phyloP scores from a whole-genome alignment of 2,888 invertebrate species.

The Sympetrum striolatum region DNA sequence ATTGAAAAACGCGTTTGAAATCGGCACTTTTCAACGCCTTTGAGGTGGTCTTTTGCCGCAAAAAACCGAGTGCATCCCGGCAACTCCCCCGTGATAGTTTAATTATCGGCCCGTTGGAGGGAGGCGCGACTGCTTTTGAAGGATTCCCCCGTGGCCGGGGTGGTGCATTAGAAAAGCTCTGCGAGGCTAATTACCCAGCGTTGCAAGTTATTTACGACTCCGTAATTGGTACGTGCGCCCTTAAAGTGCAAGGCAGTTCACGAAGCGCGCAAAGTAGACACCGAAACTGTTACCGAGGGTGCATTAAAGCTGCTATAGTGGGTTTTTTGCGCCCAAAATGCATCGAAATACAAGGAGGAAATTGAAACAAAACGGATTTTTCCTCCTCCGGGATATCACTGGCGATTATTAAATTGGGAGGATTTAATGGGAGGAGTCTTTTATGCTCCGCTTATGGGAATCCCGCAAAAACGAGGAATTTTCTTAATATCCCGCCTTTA shows the following conservation, averaged over 20 bases:
- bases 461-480: background rate
- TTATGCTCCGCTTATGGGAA: background rate
- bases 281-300: background rate
- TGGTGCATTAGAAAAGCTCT: too few species aligned
- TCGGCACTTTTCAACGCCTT: too few species aligned
- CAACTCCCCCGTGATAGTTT: too few species aligned
- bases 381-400: background rate
- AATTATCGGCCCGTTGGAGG: too few species aligned
- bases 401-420: background rate
- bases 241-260: background rate
- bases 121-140: too few species aligned
- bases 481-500: background rate
- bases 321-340: background rate
- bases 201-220: background rate
- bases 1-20: too few species aligned
- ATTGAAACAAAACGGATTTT: background rate
- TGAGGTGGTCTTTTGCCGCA: too few species aligned
- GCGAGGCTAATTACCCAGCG: background rate
- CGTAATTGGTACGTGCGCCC: conserved; percentile 24
- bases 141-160: too few species aligned
- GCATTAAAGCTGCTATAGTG: background rate
- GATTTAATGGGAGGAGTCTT: background rate
- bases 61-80: too few species aligned
- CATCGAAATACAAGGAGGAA: background rate
- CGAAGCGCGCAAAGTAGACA: background rate